Evolutionary conservation across 2,888 invertebrate species (phyloP), one percentile per base, ranked within the genome.

Genomic region (Lasius fuliginosus): DNA sequence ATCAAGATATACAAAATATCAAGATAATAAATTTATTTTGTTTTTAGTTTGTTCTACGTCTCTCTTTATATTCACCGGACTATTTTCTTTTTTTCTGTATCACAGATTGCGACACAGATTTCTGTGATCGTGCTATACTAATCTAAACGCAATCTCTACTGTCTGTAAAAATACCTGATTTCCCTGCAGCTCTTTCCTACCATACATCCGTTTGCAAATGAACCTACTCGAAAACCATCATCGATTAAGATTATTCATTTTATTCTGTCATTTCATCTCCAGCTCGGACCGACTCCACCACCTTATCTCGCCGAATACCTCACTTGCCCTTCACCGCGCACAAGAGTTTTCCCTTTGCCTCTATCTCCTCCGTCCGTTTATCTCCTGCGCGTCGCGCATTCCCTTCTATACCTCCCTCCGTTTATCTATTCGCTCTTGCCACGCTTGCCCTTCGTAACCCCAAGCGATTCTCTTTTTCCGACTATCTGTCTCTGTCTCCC

Each of bases 381-480:
- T 81, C 79, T 73, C 69, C 33, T 11, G 33, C 71, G 69, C 68
- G 77, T 69, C 79, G 46, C 60, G 36, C 71, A 73, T 81, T 81
- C 36, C 73, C 60, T 73, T 60, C 73, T 46, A 23, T 46, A 18
- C 79, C 46, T 60, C 46, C 73, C 58, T 60, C 33, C 60, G 73
- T 73, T 73, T 73, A 73, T 73, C 73, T 73, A 73, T 60, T 30
- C 58, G 58, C 58, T 79, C 33, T 53, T 53, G 79, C 71, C 58
- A 60, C 71, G 60, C 36, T 73, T 81, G 79, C 73, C 79, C 79
- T 81, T 60, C 60, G 60, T 81, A 81, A 81, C 79, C 77, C 73
- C 30, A 56, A 79, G 79, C 73, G 79, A 79, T 71, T 81, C 79
- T 81, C 73, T 73, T 81, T 81, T 73, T 49, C 74, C 74, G 46